Base-by-base conservation (phyloP, 2,797 vertebrate species). In the Anabas testudineus region DNA sequence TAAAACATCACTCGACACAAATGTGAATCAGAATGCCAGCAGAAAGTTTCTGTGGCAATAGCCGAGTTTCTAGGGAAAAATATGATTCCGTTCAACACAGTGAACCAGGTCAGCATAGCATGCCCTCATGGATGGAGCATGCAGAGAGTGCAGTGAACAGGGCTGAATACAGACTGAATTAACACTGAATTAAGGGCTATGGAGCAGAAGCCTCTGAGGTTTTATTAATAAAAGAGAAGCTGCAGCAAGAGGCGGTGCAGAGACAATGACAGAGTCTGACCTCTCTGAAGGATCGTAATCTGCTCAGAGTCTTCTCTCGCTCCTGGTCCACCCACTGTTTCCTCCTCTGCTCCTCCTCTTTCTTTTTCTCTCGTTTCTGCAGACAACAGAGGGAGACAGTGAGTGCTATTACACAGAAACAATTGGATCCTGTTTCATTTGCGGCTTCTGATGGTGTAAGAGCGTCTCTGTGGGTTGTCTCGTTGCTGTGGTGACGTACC, bases 321-420 rank as follows among this genome's bases (percentile, higher is more conserved):
- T 99, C 96, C 69, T 93, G 91, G 87, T 95, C 95, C 82, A 99
- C 94, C 96, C 96, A 99, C 69, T 94, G 90, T 80, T 96, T 97
- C 82, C 95, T 97, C 93, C 89, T 94, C 82, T 94, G 92, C 64
- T 96, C 95, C 57, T 99, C 97, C 61, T 96, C 95, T 89, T 94
- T 97, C 63, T 78, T 94, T 80, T 94, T 95, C 80, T 98, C 96
- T 90, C 96, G 94, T 87, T 97, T 99, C 97, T 99, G 76, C 68
- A 85, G 77, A 86, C 68, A 74, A 85, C 71, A 88, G 73, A 81
- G 78, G 76, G 67, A 85, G 82, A 88, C 76, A 80, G 41, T 65
- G 70, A 76, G 71, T 62, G 41, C 12, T 2, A 30, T 34, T 21
- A 52, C 8, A 57, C 26, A 47, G 10, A 47, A 28, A 62, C 3